phyloP scores from a whole-genome alignment of 2,113 vertebrate species.

The Strigops habroptila region DNA sequence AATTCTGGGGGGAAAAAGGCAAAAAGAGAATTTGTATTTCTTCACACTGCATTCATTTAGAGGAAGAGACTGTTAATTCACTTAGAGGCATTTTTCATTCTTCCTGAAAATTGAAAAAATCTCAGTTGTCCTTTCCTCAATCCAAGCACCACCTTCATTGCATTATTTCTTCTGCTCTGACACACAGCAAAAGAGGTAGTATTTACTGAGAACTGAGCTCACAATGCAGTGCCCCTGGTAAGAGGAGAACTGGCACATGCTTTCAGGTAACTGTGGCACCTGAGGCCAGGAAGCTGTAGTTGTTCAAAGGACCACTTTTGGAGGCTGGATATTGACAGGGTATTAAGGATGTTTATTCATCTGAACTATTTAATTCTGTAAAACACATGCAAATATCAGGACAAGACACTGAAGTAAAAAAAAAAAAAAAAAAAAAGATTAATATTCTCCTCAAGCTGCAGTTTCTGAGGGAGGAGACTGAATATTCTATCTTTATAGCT shows the following conservation, averaged over 20 bases:
- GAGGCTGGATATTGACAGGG: not conserved
- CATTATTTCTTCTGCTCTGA: not conserved
- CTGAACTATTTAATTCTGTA: not conserved
- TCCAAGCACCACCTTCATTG: not conserved
- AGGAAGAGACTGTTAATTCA: not conserved
- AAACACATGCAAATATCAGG: not conserved
- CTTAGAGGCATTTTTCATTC: not conserved
- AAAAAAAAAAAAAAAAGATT: not conserved
- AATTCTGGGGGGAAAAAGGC: accelerated
- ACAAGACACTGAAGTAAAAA: not conserved
- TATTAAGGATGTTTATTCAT: not conserved
- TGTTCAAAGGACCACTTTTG: not conserved
- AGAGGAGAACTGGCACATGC: not conserved
- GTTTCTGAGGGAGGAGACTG: not conserved
- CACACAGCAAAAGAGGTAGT: not conserved
- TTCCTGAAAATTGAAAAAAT: not conserved
- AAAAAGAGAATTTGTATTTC: not conserved
- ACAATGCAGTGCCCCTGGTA: no score
- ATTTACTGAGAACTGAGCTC: accelerated
- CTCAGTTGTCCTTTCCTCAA: not conserved
- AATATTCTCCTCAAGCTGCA: not conserved
- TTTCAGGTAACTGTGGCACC: not conserved
- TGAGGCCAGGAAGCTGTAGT: not conserved
- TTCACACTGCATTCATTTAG: not conserved
- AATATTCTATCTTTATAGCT: not conserved